Base-by-base conservation (phyloP, 1,140 invertebrate genomes). In the Halesus radiatus region DNA sequence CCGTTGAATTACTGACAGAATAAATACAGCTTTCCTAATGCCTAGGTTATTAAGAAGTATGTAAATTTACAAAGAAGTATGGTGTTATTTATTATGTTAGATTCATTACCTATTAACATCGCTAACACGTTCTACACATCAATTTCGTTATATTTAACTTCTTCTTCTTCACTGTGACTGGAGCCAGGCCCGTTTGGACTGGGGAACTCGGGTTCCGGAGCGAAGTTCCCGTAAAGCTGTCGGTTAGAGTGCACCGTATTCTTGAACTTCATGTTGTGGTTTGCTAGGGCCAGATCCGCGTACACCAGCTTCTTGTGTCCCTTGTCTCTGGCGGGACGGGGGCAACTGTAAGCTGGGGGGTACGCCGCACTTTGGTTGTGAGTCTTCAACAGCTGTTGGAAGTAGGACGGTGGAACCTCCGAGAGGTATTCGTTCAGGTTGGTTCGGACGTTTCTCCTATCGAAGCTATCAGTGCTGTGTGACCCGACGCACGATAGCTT, bases 91-190 rank as follows among this genome's bases (percentile, higher is more conserved):
- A 5, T 13, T 13, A 13, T 45, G 3, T 13, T 13, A 13, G 8
- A 45, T 13, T 8, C 37, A 1, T 13, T 7, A 45, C 10, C 8
- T 29, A 45, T 13, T 45, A 10, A 45, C 13, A 45, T 13, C 37
- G 8, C 37, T 45, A 45, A 29, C 62, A 29, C 32, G n/a, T n/a
- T 85, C 90, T 90, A 96, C 85, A 95, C 94, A 87, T 95, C 94
- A 84, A 96, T 95, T 87, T 95, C 94, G 86, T 94, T 93, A 88
- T 95, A 95, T 88, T 94, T 94, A 80, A 95, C 91, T 84, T 94
- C 93, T 58, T 93, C 92, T 85, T 95, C 92, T 93, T 87, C 87
- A 85, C 72, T 85, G 85, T 87, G 70, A 6, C 22, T 53, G 53
- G 53, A 68, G 87, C 87, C 82, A 86, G 86, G 80, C 84, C 85